Evolutionary conservation across 2,113 vertebrate genomes (phyloP).

Genomic region (Aleadryas rufinucha): DNA sequence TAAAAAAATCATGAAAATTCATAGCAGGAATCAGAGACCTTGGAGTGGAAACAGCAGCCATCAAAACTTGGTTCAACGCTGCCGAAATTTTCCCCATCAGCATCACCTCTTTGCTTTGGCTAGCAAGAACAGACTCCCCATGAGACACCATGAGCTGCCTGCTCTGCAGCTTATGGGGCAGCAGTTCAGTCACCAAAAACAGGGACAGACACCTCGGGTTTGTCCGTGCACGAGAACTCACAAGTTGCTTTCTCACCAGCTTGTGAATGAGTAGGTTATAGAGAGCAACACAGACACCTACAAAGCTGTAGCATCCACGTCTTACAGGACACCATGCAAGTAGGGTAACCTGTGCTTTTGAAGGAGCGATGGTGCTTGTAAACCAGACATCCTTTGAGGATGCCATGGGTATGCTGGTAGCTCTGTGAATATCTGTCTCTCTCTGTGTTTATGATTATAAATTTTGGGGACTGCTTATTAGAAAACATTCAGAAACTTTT

Average conservation of each 20-base stretch:
- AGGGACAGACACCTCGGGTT: background rate
- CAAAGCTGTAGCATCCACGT: background rate
- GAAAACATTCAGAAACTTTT: background rate
- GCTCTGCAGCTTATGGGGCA: background rate
- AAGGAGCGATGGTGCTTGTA: background rate
- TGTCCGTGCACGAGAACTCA: background rate
- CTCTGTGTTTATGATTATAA: background rate
- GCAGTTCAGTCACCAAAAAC: fast-evolving
- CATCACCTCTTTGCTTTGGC: background rate
- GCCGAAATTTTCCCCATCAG: background rate
- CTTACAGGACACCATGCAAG: background rate
- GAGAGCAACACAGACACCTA: background rate
- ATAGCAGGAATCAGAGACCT: background rate
- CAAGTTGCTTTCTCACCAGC: fast-evolving
- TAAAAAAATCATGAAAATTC: background rate
- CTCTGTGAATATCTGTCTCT: background rate
- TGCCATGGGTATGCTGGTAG: background rate
- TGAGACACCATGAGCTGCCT: background rate
- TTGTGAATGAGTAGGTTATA: background rate
- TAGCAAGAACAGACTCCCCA: background rate
- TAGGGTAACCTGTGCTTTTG: background rate
- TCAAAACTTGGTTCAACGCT: background rate
- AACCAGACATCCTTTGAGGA: background rate
- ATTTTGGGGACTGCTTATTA: background rate
- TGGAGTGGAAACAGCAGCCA: background rate